These are phyloP conservation scores for Acanthosepion esculentum DNA, from an alignment of 2,888 invertebrate genomes.

Conservation along the genomic window DNA sequence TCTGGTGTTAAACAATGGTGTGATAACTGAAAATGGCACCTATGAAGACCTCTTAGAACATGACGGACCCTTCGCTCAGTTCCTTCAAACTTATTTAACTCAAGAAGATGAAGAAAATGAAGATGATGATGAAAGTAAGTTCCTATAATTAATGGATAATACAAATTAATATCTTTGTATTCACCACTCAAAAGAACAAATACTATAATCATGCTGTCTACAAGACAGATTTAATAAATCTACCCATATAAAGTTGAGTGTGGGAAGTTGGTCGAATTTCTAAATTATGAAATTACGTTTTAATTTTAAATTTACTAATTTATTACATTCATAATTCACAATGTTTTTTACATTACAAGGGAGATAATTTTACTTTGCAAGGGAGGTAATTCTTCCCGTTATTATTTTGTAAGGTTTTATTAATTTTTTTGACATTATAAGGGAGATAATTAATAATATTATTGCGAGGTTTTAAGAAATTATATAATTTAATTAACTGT, in stretches of 20 bases:
- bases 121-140: constrained; percentile 60
- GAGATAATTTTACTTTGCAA: too few relatives aligned
- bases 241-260: neutral
- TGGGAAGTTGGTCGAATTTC: neutral
- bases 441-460: too few relatives aligned
- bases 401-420: too few relatives aligned
- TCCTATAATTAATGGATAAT: neutral
- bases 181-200: neutral
- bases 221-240: too few relatives aligned
- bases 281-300: too few relatives aligned
- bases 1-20: constrained; percentile 89
- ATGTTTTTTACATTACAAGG: too few relatives aligned
- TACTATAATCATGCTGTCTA: neutral
- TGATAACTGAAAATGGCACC: constrained; percentile 90
- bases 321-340: too few relatives aligned
- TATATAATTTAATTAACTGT: too few relatives aligned
- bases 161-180: neutral
- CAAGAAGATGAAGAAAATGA: constrained; percentile 74
- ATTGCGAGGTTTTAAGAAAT: too few relatives aligned
- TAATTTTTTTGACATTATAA: too few relatives aligned
- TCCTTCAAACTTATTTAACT: constrained; percentile 77
- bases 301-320: too few relatives aligned
- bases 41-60: constrained; percentile 91
- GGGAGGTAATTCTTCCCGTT: too few relatives aligned
- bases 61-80: constrained; percentile 80